Conservation (phyloP, 2,113 vertebrate genomes). For the Apodemus speciosus region DNA sequence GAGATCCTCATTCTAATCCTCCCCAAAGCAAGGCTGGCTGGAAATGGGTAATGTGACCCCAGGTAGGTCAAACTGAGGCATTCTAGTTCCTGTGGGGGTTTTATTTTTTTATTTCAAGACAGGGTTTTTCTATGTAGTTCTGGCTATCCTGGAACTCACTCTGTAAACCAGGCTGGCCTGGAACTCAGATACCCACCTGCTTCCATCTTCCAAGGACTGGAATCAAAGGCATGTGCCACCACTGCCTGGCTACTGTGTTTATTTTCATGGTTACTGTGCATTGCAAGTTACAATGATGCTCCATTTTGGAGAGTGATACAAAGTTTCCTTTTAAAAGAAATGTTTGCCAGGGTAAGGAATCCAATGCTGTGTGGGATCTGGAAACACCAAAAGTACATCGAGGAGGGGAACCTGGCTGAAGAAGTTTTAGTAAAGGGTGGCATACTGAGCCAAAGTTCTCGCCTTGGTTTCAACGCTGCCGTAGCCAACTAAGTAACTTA, state of each 20-base stretch:
- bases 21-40: background rate
- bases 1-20: background rate
- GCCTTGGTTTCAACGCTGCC: background rate
- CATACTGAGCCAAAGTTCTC: accelerated
- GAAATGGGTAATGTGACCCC: background rate
- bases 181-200: background rate
- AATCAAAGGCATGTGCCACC: background rate
- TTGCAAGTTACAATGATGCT: conserved; percentile 23
- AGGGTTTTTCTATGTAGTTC: background rate
- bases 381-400: background rate
- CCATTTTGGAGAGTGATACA: conserved; percentile 59
- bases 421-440: background rate
- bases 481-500: background rate
- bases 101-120: background rate
- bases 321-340: conserved; percentile 68
- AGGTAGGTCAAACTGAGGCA: background rate
- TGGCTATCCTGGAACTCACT: background rate
- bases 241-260: background rate
- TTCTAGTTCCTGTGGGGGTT: background rate
- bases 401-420: background rate
- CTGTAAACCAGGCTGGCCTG: background rate
- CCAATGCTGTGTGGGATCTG: background rate
- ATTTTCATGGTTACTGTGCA: conserved; percentile 56
- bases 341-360: conserved; percentile 3
- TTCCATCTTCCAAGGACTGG: background rate